Percentiles rank a stretch among this genome's conserved stretches.
Evolutionary conservation across 2,113 vertebrate species (phyloP).

Genomic region (Emydura subglobosa): DNA sequence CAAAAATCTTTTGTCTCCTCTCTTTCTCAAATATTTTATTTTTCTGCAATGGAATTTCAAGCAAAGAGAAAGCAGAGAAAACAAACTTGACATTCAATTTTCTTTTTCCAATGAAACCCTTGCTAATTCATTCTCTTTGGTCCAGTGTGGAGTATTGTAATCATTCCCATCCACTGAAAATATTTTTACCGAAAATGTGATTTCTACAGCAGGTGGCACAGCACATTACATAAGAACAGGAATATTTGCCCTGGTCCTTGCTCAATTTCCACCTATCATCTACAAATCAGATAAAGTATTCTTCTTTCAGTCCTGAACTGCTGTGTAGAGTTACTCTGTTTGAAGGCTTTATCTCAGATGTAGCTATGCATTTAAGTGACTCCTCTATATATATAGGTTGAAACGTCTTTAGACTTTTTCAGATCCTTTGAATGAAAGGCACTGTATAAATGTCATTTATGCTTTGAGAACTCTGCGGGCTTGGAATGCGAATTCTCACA

Average conservation of each 20-base stretch:
- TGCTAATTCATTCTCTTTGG: conserved; percentile 31
- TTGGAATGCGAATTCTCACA: background rate
- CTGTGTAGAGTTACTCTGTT: background rate
- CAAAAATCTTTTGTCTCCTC: background rate
- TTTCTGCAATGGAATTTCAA: conserved; percentile 4
- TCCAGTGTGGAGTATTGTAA: background rate
- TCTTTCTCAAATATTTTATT: background rate
- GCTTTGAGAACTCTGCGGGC: background rate
- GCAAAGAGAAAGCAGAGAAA: background rate
- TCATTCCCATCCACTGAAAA: background rate
- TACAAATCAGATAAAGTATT: background rate
- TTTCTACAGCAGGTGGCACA: background rate
- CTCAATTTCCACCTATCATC: conserved; percentile 50
- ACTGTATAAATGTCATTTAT: background rate
- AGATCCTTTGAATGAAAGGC: background rate
- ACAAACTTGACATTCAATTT: conserved; percentile 12
- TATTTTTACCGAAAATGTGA: conserved; percentile 11
- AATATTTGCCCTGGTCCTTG: background rate
- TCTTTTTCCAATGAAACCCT: background rate
- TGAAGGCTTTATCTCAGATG: background rate
- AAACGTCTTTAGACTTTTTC: background rate
- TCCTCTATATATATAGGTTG: background rate
- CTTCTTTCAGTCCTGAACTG: conserved; percentile 7
- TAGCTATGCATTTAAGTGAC: background rate
- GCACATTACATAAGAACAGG: background rate